Evolutionary conservation across 1,140 invertebrate genomes (phyloP), one percentile per base, ranked within the genome.

Genomic region (Pogonus chalceus): DNA sequence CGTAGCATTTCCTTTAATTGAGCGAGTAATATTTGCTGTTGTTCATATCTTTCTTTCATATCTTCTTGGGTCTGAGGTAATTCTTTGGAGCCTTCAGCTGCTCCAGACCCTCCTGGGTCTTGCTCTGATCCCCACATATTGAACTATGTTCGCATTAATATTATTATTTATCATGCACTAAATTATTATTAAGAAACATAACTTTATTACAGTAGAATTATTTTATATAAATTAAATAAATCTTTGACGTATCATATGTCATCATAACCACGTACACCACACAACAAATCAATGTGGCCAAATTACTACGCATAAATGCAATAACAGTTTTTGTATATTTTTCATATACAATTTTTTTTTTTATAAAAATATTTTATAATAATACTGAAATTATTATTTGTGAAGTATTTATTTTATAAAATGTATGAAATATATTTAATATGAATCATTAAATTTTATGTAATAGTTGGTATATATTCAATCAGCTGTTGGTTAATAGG

Each of bases 1-100:
- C 65, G 57, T 14, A 70, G 55, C 62, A 70, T 67, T 59, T 70
- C 67, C 23, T 68, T 69, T 20, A 70, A 49, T 54, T 70, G 67
- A 39, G 63, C 60, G 51, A 69, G 68, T 22, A 68, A 53, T 18
- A 65, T 51, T 51, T 68, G 65, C 50, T 70, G 67, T 48, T 70
- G 66, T 51, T 68, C 62, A 49, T 62, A 67, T 53, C 68, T 63
- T 49, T 69, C 68, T 60, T 68, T 65, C 18, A 69, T 54, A 49
- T 70, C 68, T 57, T 68, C 64, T 54, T 59, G 58, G 39, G 57
- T 48, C 35, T 52, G 47, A 26, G 54, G 51, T 26, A 50, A 47
- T 23, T 51, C 55, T 39, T 35, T 31, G 26, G 57, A 49, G 23
- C 56, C 10, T 12, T 20, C 20, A 43, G 46, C 58, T 18, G 60